A percentile compares a stretch with the other conserved stretches of the same genome.
phyloP scores from a whole-genome alignment of 2,797 vertebrate genomes.

The Characodon lateralis region DNA sequence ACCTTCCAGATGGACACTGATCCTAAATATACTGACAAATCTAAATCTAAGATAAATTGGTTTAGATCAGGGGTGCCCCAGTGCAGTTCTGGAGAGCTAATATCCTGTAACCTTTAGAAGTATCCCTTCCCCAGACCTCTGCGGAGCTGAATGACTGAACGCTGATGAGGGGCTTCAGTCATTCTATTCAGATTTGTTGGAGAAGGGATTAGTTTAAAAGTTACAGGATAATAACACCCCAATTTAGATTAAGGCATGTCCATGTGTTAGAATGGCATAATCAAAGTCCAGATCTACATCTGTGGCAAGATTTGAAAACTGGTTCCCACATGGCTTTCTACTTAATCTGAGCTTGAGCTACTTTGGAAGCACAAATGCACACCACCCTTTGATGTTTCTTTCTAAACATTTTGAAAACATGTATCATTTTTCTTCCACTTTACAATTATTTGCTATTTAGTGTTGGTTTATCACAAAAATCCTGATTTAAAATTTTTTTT shows the following conservation, averaged over 20 bases:
- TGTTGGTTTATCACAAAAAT: too few relatives aligned
- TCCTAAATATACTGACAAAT: neutral
- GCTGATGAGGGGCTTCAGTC: neutral
- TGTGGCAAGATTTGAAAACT: neutral
- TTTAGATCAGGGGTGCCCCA: neutral
- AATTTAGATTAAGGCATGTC: neutral
- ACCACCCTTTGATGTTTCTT: too few relatives aligned
- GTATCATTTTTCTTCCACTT: too few relatives aligned
- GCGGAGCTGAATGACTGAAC: neutral
- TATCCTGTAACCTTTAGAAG: neutral
- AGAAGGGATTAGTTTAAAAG: neutral
- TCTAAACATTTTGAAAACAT: neutral
- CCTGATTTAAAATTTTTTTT: too few relatives aligned
- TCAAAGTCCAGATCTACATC: neutral
- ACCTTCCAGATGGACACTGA: neutral
- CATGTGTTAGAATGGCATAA: neutral
- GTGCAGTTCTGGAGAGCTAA: neutral
- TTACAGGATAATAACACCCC: neutral
- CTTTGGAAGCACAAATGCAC: neutral
- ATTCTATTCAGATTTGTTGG: neutral
- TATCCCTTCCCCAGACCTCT: neutral
- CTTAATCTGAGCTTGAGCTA: neutral
- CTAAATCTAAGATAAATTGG: neutral
- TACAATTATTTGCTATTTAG: too few relatives aligned
- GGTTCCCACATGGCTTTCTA: neutral